Evolutionary conservation across 2,888 invertebrate genomes (phyloP).

Genomic region (Andrena marginata): DNA sequence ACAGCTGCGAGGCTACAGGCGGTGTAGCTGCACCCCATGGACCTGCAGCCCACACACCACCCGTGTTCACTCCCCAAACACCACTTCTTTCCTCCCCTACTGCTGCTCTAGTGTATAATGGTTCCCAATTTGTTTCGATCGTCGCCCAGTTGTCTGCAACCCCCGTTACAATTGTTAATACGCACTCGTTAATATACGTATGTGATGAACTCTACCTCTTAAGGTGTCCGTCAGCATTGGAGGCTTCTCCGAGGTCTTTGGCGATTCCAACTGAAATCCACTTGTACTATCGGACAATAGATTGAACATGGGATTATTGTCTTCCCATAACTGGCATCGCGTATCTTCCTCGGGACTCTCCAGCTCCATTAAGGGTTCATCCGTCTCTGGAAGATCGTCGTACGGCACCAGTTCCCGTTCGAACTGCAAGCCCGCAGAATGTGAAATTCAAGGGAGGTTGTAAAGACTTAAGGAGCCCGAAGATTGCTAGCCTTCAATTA

Average conservation of each 20-base stretch:
- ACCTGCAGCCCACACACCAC: constrained; percentile 84
- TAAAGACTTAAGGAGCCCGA: too few relatives aligned
- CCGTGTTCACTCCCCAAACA: constrained; percentile 83
- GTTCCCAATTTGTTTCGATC: constrained; percentile 83
- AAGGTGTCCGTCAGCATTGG: constrained; percentile 74
- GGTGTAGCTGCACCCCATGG: constrained; percentile 84
- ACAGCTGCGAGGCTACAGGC: constrained; percentile 76
- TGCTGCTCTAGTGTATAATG: constrained; percentile 81
- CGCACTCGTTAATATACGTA: background rate
- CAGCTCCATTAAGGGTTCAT: constrained; percentile 81
- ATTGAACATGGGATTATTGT: constrained; percentile 76
- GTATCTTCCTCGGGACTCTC: constrained; percentile 79
- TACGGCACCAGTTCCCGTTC: constrained; percentile 83
- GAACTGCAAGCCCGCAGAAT: constrained; percentile 66
- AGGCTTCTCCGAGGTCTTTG: constrained; percentile 76
- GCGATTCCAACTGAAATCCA: constrained; percentile 73
- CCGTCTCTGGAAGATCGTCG: constrained; percentile 83
- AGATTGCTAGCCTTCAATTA: constrained; percentile 53
- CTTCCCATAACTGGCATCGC: constrained; percentile 78
- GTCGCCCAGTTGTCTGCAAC: constrained; percentile 81
- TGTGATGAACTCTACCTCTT: constrained; percentile 71
- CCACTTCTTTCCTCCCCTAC: constrained; percentile 84
- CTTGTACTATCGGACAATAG: constrained; percentile 72
- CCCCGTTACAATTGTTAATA: background rate
- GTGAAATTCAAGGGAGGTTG: background rate